phyloP scores from a whole-genome alignment of 1,140 invertebrate genomes.

The Drosophila busckii region DNA sequence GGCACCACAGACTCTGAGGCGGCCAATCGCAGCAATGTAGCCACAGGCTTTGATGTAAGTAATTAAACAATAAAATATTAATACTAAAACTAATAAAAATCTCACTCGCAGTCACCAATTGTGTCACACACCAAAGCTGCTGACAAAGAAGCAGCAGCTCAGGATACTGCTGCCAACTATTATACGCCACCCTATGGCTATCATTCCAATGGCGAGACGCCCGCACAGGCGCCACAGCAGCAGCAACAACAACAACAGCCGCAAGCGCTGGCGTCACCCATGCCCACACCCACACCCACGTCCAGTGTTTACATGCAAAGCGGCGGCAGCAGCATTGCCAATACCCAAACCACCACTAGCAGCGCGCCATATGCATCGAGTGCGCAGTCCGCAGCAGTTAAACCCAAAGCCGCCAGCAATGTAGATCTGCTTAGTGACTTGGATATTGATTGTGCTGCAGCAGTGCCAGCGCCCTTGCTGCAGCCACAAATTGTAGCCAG shows the following conservation, averaged over 20 bases:
- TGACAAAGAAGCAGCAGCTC: not conserved
- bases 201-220: slow-evolving; percentile 31
- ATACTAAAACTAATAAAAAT: not conserved
- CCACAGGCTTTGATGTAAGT: slow-evolving; percentile 74
- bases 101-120: slow-evolving; percentile 51
- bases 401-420: slow-evolving; percentile 80
- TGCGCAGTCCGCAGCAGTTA: slow-evolving; percentile 17
- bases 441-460: slow-evolving; percentile 83
- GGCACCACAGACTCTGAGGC: slow-evolving; percentile 65
- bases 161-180: slow-evolving; percentile 30
- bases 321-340: slow-evolving; percentile 55
- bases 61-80: not conserved
- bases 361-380: slow-evolving; percentile 57
- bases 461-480: slow-evolving; percentile 49
- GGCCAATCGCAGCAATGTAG: slow-evolving; percentile 56
- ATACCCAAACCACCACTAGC: slow-evolving; percentile 66
- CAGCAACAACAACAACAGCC: slow-evolving; percentile 26
- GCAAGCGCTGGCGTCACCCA: slow-evolving; percentile 30
- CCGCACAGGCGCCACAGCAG: slow-evolving; percentile 5
- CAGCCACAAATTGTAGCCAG: slow-evolving; percentile 56
- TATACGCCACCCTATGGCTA: slow-evolving; percentile 70
- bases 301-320: slow-evolving; percentile 68
- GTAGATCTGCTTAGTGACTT: slow-evolving; percentile 87
- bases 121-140: slow-evolving; percentile 62
- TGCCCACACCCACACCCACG: slow-evolving; percentile 52